phyloP scores from a whole-genome alignment of 2,113 vertebrate genomes.

The Salvelinus alpinus region DNA sequence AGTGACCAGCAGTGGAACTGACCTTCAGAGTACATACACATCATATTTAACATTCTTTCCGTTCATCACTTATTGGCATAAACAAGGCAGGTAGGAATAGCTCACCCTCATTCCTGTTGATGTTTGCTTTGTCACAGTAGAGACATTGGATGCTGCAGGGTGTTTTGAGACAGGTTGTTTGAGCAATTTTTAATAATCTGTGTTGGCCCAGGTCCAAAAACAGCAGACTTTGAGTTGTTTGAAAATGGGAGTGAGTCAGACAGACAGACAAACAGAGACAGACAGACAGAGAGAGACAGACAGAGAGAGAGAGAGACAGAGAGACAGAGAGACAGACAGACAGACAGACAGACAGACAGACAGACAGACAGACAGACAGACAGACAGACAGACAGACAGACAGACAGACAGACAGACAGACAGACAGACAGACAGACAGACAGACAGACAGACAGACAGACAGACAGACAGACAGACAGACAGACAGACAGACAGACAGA shows the following conservation, averaged over 20 bases:
- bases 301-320: not conserved
- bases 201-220: not conserved
- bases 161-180: not conserved
- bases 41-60: not conserved
- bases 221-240: not conserved
- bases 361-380: too few species aligned
- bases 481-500: too few species aligned
- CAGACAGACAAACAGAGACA: too few species aligned
- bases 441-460: too few species aligned
- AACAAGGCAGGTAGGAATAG: not conserved
- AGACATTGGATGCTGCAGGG: not conserved
- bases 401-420: too few species aligned
- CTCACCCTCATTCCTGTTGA: not conserved
- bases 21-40: not conserved
- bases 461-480: not conserved
- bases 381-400: too few species aligned
- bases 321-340: too few species aligned
- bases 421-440: too few species aligned
- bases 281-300: too few species aligned
- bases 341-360: too few species aligned
- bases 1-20: not conserved
- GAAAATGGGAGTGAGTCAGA: not conserved
- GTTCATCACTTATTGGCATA: not conserved
- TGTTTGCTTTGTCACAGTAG: conserved; percentile 9
- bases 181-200: not conserved